phyloP scores from a whole-genome alignment of 2,888 invertebrate species.

The Epirrhoe alternata region DNA sequence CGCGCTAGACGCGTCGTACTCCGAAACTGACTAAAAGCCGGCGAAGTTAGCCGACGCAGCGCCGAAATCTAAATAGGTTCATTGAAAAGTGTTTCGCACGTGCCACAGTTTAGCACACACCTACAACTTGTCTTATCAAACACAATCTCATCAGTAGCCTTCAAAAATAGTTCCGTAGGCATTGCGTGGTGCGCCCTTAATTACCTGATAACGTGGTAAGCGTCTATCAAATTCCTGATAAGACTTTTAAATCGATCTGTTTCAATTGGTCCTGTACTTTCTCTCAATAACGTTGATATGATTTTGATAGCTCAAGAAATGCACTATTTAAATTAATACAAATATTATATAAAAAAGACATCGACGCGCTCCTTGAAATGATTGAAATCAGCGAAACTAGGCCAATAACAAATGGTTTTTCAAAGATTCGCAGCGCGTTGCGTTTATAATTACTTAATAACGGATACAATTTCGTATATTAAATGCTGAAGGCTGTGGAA shows the following conservation, averaged over 20 bases:
- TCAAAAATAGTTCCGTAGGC: conserved; percentile 35
- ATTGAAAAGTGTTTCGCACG: conserved; percentile 70
- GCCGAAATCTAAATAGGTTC: conserved; percentile 65
- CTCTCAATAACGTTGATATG: not conserved
- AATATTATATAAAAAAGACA: conserved; percentile 26
- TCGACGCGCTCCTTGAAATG: conserved; percentile 30
- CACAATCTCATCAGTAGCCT: conserved; percentile 38
- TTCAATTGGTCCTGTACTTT: no score
- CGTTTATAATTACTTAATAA: conserved; percentile 35
- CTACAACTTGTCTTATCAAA: conserved; percentile 52
- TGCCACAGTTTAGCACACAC: conserved; percentile 38
- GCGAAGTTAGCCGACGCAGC: conserved; percentile 45
- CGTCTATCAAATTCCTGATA: not conserved
- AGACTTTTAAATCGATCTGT: not conserved
- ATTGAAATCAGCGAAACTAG: conserved; percentile 38
- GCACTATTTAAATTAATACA: not conserved
- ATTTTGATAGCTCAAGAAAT: no score
- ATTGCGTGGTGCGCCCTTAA: conserved; percentile 16
- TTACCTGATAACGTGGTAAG: conserved; percentile 3
- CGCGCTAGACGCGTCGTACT: conserved; percentile 63
- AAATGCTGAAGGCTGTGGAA: conserved; percentile 26
- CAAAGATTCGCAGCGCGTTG: conserved; percentile 38
- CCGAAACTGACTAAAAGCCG: conserved; percentile 68
- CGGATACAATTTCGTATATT: conserved; percentile 46
- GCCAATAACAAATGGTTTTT: conserved; percentile 44